Conservation (phyloP, 2,888 invertebrate genomes). For the Scaptomyza cyrtandrae region DNA sequence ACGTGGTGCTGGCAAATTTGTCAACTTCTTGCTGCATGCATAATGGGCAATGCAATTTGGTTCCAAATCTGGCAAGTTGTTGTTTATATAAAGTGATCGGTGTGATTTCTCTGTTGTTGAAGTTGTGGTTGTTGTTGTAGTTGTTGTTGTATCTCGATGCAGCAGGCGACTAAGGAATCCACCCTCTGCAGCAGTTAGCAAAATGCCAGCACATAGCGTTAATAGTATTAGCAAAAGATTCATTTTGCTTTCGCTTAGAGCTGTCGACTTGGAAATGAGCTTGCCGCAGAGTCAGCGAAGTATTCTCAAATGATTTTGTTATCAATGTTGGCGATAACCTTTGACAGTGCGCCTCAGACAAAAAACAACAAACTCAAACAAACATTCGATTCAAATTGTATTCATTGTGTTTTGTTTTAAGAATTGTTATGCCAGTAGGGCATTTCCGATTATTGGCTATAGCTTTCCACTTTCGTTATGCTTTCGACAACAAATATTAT, state of each 20-base stretch:
- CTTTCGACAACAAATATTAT: too few species aligned
- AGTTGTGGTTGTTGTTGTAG: conserved; percentile 29
- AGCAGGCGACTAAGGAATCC: conserved; percentile 39
- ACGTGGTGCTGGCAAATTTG: conserved; percentile 46
- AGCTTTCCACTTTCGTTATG: too few species aligned
- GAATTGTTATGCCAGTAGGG: background rate
- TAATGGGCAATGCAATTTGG: conserved; percentile 63
- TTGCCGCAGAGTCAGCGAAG: background rate
- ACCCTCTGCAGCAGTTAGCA: conserved; percentile 20
- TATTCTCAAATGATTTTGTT: conserved; percentile 1
- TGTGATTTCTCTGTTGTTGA: conserved; percentile 42
- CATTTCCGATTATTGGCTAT: too few species aligned
- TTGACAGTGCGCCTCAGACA: conserved; percentile 11
- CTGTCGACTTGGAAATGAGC: conserved; percentile 31
- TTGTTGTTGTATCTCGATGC: conserved; percentile 29
- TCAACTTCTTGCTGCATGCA: conserved; percentile 73
- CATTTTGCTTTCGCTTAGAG: conserved; percentile 47
- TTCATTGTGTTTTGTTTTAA: background rate
- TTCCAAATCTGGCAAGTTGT: conserved; percentile 64
- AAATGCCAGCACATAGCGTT: conserved; percentile 20
- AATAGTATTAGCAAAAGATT: conserved; percentile 42
- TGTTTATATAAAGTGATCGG: conserved; percentile 56
- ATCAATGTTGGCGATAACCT: conserved; percentile 40
- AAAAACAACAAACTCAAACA: conserved; percentile 10
- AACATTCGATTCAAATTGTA: background rate